These are phyloP conservation scores for Hipparchia sbordonii DNA, from an alignment of 2,888 invertebrate species.

Conservation along the genomic window DNA sequence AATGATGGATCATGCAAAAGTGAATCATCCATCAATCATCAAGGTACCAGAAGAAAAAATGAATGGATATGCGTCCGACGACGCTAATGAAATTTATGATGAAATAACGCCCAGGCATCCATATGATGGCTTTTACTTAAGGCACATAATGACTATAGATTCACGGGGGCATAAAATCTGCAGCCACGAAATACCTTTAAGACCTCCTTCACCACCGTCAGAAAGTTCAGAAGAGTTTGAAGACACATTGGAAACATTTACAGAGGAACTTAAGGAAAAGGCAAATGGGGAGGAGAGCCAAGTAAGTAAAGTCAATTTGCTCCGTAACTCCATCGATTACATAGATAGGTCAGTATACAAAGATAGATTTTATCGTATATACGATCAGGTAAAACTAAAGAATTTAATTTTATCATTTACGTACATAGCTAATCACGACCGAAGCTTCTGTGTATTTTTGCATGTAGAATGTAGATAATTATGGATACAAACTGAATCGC, in stretches of 20 bases:
- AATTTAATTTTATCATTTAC: not conserved
- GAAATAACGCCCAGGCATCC: constrained; percentile 72
- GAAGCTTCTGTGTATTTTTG: constrained; percentile 41
- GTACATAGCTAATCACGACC: not conserved
- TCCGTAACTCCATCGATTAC: not conserved
- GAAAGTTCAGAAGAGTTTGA: constrained; percentile 54
- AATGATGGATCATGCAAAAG: constrained; percentile 53
- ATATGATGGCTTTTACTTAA: constrained; percentile 76
- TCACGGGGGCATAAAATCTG: constrained; percentile 70
- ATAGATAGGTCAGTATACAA: constrained; percentile 6
- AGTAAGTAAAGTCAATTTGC: constrained; percentile 56
- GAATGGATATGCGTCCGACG: constrained; percentile 61
- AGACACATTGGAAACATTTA: constrained; percentile 44
- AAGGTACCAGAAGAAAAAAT: constrained; percentile 45
- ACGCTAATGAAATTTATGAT: constrained; percentile 60
- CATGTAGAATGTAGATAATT: constrained; percentile 49
- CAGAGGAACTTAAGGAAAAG: constrained; percentile 38
- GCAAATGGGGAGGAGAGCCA: constrained; percentile 55
- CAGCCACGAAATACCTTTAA: constrained; percentile 69
- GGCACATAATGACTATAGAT: constrained; percentile 69
- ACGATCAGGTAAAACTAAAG: constrained; percentile 7
- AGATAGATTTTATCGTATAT: not conserved
- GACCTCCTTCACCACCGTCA: constrained; percentile 57
- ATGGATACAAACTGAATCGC: constrained; percentile 45
- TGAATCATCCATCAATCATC: constrained; percentile 36